Base-by-base conservation (phyloP, 2,113 vertebrate genomes). In the Scomber japonicus region DNA sequence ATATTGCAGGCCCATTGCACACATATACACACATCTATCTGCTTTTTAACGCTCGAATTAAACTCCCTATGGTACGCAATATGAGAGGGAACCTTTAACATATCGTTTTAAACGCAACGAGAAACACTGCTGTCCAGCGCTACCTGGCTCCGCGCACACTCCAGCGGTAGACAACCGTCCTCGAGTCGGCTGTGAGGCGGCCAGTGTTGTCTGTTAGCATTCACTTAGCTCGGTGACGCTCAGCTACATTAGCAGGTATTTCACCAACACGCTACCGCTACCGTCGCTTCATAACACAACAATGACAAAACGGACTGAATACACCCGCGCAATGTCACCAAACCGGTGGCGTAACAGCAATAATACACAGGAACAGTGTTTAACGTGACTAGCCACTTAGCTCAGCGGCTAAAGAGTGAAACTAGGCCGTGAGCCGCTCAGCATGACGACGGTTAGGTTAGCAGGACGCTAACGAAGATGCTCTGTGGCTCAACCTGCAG, bases 351-450 rank as follows among this genome's bases (percentile, higher is more conserved):
- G 2, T 4, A 24, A 3, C 0, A 3, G 3, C 44, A 1, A 46
- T 2, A 45, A 2, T 3, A 14, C 16, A 5, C 2, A n/a, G 19
- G 0, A 12, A 40, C 21, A 48, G n/a, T 27, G 24, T 27, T 27
- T 27, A 76, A 3, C 13, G 49, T 14, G 24, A 24, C 5, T 69
- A 84, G 69, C 84, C 55, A 44, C 46, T 27, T 73, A 74, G 80
- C 72, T 31, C 31, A 3, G 51, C 30, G 15, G 75, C 88, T 85
- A 84, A 53, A 21, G 1, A 81, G 55, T 12, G 61, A 67, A 35
- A 86, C 73, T 88, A 94, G 92, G 92, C 92, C 92, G 14, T 70
- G 70, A 80, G 71, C 85, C 83, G 60, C 87, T 83, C 78, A 81
- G 78, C 85, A 84, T 84, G 85, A 93, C 77, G 74, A 44, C 17